phyloP scores from a whole-genome alignment of 2,888 invertebrate species.

The Calameuta idolon region DNA sequence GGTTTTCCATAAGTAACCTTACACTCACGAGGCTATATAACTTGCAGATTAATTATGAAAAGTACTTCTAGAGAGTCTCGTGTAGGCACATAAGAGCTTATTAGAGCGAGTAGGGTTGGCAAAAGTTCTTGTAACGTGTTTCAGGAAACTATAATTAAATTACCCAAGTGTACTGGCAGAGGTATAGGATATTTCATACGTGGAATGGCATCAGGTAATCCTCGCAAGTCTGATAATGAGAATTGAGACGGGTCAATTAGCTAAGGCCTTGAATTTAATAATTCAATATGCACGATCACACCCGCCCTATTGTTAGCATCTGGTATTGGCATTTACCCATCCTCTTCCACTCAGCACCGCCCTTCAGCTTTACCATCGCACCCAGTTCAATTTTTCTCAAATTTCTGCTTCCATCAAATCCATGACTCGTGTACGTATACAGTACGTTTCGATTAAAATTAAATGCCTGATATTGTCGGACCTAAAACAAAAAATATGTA shows the following conservation, averaged over 20 bases:
- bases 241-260: background rate
- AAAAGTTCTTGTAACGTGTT: background rate
- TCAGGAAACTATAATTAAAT: background rate
- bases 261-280: background rate
- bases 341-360: background rate
- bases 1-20: background rate
- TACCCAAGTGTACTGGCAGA: background rate
- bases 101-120: background rate
- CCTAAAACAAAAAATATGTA: too few species aligned
- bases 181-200: background rate
- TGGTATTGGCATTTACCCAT: conserved; percentile 3
- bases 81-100: background rate
- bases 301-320: background rate
- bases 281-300: background rate
- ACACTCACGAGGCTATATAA: background rate
- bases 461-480: background rate
- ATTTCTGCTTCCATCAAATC: background rate
- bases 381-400: background rate
- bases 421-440: background rate
- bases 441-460: background rate
- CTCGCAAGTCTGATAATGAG: background rate
- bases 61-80: background rate
- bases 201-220: background rate
- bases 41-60: background rate
- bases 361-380: background rate